Conservation (phyloP, 2,888 invertebrate genomes). For the Sphaerophoria rueppellii region DNA sequence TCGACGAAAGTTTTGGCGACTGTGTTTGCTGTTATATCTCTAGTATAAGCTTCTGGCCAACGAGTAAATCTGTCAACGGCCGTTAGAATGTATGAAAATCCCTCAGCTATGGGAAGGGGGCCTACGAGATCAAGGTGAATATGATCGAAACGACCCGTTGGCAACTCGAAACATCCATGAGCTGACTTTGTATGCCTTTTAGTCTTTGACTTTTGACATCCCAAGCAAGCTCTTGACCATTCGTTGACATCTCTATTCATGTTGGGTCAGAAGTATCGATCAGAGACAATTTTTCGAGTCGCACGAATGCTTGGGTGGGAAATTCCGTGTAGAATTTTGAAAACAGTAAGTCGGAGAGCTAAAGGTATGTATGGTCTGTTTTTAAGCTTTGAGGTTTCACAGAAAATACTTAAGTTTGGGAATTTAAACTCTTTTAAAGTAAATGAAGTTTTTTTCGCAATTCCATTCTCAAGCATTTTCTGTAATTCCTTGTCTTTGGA, state of each 20-base stretch:
- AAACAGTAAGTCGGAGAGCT: neutral
- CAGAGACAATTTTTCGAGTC: slow-evolving; percentile 31
- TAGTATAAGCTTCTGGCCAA: slow-evolving; percentile 43
- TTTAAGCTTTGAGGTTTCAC: slow-evolving; percentile 37
- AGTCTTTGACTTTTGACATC: slow-evolving; percentile 6
- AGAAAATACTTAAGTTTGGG: slow-evolving; percentile 35
- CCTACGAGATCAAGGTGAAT: slow-evolving; percentile 78
- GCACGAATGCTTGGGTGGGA: slow-evolving; percentile 49
- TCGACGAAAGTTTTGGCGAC: neutral
- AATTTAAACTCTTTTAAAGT: slow-evolving; percentile 41
- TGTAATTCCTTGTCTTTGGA: too few species aligned
- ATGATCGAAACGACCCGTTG: slow-evolving; percentile 28
- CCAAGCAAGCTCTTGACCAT: slow-evolving; percentile 30
- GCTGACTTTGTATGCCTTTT: slow-evolving; percentile 10
- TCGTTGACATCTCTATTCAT: slow-evolving; percentile 49
- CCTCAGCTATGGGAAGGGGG: slow-evolving; percentile 75
- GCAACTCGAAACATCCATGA: slow-evolving; percentile 24
- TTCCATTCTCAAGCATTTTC: too few species aligned
- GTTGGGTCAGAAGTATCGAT: slow-evolving; percentile 60
- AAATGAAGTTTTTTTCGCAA: slow-evolving; percentile 6
- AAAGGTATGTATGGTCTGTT: slow-evolving; percentile 54
- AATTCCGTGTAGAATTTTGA: slow-evolving; percentile 40
- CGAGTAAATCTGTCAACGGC: slow-evolving; percentile 43
- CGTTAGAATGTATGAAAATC: slow-evolving; percentile 43
- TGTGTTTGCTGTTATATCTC: neutral